These are phyloP conservation scores for Pegoplata infirma DNA, from an alignment of 2,888 invertebrate species.

Conservation along the genomic window DNA sequence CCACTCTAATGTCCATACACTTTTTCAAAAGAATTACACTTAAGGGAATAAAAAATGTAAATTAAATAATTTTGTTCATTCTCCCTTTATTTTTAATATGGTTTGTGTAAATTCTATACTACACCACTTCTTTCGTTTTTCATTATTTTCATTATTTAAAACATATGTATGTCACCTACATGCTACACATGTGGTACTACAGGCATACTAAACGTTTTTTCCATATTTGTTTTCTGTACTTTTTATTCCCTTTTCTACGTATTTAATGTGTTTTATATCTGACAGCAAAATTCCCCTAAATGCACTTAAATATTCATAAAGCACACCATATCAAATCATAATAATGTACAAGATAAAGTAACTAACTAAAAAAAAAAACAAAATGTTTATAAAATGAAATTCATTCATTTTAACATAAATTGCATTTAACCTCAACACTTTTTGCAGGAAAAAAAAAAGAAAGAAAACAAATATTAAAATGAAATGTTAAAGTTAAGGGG, in stretches of 20 bases:
- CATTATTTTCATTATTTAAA: background rate
- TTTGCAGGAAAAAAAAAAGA: background rate
- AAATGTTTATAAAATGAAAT: constrained; percentile 28
- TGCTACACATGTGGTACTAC: constrained; percentile 1
- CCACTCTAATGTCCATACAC: too few relatives aligned
- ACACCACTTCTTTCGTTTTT: background rate
- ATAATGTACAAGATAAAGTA: constrained; percentile 16
- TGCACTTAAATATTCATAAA: constrained; percentile 59
- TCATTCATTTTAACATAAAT: constrained; percentile 44
- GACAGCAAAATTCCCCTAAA: constrained; percentile 29
- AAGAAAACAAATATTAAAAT: too few relatives aligned
- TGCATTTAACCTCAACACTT: constrained; percentile 52
- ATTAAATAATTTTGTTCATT: background rate
- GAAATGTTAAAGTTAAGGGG: too few relatives aligned
- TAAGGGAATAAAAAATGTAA: constrained; percentile 44
- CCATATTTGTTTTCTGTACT: background rate
- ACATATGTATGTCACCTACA: constrained; percentile 48
- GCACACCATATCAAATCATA: constrained; percentile 27
- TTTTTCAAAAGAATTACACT: constrained; percentile 29
- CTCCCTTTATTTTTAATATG: constrained; percentile 3
- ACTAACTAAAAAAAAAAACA: too few relatives aligned
- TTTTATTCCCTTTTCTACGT: background rate
- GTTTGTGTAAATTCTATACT: background rate
- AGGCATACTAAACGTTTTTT: constrained; percentile 17
- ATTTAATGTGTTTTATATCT: constrained; percentile 1